A percentile compares a stretch with the other conserved stretches of the same genome.
Evolutionary conservation across 2,797 vertebrate species (phyloP).

Genomic region (Siniperca obscura): DNA sequence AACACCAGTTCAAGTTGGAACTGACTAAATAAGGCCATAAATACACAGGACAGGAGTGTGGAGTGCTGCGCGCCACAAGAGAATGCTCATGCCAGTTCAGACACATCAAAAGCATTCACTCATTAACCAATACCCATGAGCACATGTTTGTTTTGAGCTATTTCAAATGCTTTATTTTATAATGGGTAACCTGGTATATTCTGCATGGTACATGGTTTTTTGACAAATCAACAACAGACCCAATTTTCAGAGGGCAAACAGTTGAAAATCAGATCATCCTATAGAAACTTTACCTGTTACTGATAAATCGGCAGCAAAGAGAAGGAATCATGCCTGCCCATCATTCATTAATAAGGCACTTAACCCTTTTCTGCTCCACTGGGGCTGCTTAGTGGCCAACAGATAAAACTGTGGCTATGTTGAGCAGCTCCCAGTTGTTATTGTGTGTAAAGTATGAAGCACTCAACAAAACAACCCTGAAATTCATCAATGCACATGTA

Average conservation of each 20-base stretch:
- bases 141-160: not conserved
- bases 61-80: not conserved
- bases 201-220: not conserved
- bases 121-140: not conserved
- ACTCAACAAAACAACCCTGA: not conserved
- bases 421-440: not conserved
- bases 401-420: constrained; percentile 8
- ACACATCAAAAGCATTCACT: constrained; percentile 18
- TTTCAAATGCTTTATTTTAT: constrained; percentile 12
- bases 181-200: not conserved
- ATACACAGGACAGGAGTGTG: constrained; percentile 4
- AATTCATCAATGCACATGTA: not conserved
- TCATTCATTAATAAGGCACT: constrained; percentile 10
- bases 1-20: constrained; percentile 5
- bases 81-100: not conserved
- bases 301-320: not conserved
- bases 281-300: not conserved
- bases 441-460: not conserved
- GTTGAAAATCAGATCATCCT: not conserved
- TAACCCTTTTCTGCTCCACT: constrained; percentile 6
- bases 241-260: not conserved
- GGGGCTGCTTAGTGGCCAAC: constrained; percentile 6
- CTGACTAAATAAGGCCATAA: constrained; percentile 12
- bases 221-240: constrained; percentile 1
- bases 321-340: not conserved